phyloP scores from a whole-genome alignment of 2,888 invertebrate genomes.

The Lampropteryx suffumata region DNA sequence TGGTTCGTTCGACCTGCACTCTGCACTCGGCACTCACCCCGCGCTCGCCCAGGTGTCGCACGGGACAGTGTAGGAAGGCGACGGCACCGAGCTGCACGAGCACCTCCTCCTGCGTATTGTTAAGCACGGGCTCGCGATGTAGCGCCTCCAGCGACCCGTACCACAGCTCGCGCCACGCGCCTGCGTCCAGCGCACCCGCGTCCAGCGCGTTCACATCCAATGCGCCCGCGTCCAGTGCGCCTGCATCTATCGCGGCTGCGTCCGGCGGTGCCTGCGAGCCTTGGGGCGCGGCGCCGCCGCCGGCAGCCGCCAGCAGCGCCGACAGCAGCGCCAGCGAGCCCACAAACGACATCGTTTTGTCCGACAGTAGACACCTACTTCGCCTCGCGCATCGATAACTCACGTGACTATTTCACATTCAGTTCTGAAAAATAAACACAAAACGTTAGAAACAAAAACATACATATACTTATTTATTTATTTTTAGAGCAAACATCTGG shows the following conservation, averaged over 20 bases:
- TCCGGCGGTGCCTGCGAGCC: background rate
- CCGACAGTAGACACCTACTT: constrained; percentile 14
- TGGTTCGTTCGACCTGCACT: too few relatives aligned
- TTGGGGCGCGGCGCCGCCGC: background rate
- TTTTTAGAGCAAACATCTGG: too few relatives aligned
- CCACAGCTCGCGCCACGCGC: constrained; percentile 86
- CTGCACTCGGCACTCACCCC: constrained; percentile 83
- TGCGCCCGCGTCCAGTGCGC: constrained; percentile 25
- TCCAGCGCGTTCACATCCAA: too few relatives aligned
- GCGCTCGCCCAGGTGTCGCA: constrained; percentile 88
- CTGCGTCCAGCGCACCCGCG: constrained; percentile 31
- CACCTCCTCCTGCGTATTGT: constrained; percentile 89
- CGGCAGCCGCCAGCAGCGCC: constrained; percentile 37
- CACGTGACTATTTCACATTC: too few relatives aligned
- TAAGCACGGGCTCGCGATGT: constrained; percentile 80
- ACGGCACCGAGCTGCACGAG: constrained; percentile 90
- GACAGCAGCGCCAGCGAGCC: constrained; percentile 20
- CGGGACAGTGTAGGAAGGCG: constrained; percentile 91
- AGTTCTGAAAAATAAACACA: too few relatives aligned
- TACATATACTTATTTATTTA: too few relatives aligned
- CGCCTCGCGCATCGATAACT: too few relatives aligned
- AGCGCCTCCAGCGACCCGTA: constrained; percentile 72
- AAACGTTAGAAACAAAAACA: too few relatives aligned
- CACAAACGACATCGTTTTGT: constrained; percentile 16
- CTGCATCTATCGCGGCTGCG: background rate